These are phyloP conservation scores for Ricordea florida DNA, from an alignment of 92 coral and sea anemone genomes.

Conservation along the genomic window DNA sequence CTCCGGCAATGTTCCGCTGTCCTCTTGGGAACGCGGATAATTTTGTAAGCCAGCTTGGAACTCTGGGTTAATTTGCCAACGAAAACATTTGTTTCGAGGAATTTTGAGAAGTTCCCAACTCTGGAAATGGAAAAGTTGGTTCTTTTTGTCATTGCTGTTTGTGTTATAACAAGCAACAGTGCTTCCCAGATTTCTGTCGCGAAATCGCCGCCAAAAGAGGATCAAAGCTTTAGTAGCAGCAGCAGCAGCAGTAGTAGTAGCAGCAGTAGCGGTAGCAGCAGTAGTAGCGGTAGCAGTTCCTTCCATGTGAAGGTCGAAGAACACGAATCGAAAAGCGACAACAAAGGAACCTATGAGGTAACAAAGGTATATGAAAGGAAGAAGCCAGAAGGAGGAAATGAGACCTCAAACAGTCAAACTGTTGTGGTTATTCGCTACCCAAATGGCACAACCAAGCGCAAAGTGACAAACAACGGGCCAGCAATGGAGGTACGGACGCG, in stretches of 20 bases:
- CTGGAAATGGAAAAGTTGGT: no score
- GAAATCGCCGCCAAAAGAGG: no score
- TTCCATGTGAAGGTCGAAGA: constrained; percentile 17
- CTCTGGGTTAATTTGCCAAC: no score
- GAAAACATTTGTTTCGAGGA: no score
- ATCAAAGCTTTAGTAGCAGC: no score
- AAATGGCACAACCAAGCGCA: constrained; percentile 31
- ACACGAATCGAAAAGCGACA: constrained; percentile 21
- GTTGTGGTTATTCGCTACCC: constrained; percentile 30
- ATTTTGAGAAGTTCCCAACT: no score
- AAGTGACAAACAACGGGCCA: constrained; percentile 20
- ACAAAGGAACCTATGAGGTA: constrained; percentile 15
- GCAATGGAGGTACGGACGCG: constrained; percentile 12
- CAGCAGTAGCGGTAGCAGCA: neutral
- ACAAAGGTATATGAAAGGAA: constrained; percentile 23
- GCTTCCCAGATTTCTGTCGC: no score
- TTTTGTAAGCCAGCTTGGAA: no score
- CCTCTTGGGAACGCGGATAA: no score
- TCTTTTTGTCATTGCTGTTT: no score
- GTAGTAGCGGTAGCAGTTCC: neutral
- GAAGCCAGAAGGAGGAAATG: constrained; percentile 19
- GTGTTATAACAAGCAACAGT: no score
- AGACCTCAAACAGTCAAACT: constrained; percentile 18
- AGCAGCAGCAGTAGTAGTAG: neutral
- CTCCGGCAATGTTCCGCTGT: no score